A percentile compares a stretch with the other conserved stretches of the same genome.
Evolutionary conservation across 2,888 invertebrate species (phyloP).

Genomic region (Hydrotaea diabolus): DNA sequence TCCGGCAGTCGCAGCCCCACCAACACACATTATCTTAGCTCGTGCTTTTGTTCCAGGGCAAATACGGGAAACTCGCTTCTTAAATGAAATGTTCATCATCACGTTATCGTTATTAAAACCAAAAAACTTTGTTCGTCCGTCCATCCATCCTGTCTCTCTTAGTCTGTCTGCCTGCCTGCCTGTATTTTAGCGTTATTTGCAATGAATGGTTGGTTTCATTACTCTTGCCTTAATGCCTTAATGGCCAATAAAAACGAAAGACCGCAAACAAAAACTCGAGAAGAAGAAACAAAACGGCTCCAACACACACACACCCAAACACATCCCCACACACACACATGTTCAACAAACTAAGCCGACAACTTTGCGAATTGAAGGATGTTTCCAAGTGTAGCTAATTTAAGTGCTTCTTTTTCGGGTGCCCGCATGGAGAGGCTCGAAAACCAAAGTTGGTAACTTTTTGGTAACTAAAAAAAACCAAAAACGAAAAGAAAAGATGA

Average conservation of each 20-base stretch:
- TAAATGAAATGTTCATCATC: conserved; percentile 61
- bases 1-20: neutral
- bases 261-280: conserved; percentile 14
- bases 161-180: conserved; percentile 15
- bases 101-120: conserved; percentile 62
- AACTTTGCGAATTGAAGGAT: conserved; percentile 41
- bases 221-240: conserved; percentile 30
- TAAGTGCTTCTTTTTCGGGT: conserved; percentile 44
- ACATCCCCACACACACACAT: too few species aligned
- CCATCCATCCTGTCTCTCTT: too few species aligned
- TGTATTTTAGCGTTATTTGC: conserved; percentile 15
- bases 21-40: conserved; percentile 57
- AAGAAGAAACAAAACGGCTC: conserved; percentile 15
- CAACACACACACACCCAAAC: too few species aligned
- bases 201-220: conserved; percentile 47
- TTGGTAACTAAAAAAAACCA: too few species aligned
- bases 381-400: conserved; percentile 56
- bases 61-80: neutral
- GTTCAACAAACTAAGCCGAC: conserved; percentile 27
- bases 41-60: conserved; percentile 54
- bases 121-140: conserved; percentile 36
- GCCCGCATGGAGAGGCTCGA: neutral
- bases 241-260: conserved; percentile 44
- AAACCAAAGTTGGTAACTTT: neutral
- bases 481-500: neutral